Conservation (phyloP, 2,888 invertebrate genomes). For the Brachyptera putata region DNA sequence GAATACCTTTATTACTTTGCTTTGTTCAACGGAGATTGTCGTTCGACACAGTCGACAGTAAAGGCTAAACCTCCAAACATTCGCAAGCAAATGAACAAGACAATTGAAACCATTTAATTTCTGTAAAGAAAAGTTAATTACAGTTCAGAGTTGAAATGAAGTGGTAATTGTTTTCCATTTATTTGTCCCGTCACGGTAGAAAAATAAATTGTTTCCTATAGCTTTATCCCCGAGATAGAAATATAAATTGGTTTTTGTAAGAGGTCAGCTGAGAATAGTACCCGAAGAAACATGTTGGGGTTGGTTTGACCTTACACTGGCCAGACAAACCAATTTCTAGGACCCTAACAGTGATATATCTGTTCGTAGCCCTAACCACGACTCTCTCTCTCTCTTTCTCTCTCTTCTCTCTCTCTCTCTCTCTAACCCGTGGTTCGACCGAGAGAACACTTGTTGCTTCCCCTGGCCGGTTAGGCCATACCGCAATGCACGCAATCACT, state of each 20-base stretch:
- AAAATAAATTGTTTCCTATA: constrained; percentile 15
- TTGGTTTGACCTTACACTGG: constrained; percentile 12
- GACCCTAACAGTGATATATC: constrained; percentile 29
- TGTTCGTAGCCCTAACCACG: constrained; percentile 10
- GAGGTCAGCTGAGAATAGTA: constrained; percentile 12
- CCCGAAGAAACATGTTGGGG: too few relatives aligned
- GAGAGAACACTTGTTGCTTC: constrained; percentile 35
- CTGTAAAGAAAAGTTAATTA: constrained; percentile 9
- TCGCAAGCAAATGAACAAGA: neutral
- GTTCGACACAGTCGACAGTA: neutral
- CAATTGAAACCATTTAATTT: neutral
- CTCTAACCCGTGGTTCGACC: constrained; percentile 32
- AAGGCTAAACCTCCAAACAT: neutral
- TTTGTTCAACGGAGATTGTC: neutral
- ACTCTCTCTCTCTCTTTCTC: constrained; percentile 31
- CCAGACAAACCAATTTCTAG: constrained; percentile 31
- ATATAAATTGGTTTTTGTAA: constrained; percentile 16
- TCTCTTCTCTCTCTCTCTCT: constrained; percentile 27
- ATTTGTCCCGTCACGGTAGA: constrained; percentile 1
- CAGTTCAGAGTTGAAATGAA: constrained; percentile 1
- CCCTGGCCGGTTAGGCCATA: too few relatives aligned
- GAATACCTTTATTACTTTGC: neutral
- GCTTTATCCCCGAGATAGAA: constrained; percentile 12
- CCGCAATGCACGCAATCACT: too few relatives aligned
- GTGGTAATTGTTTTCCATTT: constrained; percentile 14